phyloP scores from a whole-genome alignment of 1,140 invertebrate genomes.

The Mizuhopecten yessoensis region DNA sequence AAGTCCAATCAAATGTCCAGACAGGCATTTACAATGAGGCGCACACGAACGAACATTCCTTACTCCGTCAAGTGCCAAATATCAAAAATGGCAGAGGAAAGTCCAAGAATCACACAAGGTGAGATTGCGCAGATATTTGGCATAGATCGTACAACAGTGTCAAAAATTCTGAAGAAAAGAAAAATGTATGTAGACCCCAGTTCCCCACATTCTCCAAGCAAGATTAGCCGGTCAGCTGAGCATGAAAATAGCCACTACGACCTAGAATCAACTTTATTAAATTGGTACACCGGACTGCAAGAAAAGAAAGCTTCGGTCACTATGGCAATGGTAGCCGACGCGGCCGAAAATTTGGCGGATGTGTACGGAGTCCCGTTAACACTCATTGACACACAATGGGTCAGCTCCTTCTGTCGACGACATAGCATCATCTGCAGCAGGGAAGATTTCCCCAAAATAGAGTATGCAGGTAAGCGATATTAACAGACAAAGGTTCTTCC shows the following conservation, averaged over 20 bases:
- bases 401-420: slow-evolving; percentile 20
- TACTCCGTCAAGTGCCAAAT: slow-evolving; percentile 64
- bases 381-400: slow-evolving; percentile 38
- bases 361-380: slow-evolving; percentile 32
- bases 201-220: background rate
- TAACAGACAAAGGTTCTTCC: too few relatives aligned
- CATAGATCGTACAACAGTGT: slow-evolving; percentile 70
- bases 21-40: slow-evolving; percentile 44
- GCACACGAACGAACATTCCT: slow-evolving; percentile 60
- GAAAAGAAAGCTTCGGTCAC: slow-evolving; percentile 48
- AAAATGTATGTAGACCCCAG: slow-evolving; percentile 47
- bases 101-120: slow-evolving; percentile 68
- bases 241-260: background rate
- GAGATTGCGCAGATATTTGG: slow-evolving; percentile 72
- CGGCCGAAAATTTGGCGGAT: slow-evolving; percentile 42
- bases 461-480: background rate
- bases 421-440: background rate
- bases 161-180: slow-evolving; percentile 65
- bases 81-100: slow-evolving; percentile 59
- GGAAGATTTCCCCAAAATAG: background rate
- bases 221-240: background rate
- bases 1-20: background rate
- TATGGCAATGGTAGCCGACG: slow-evolving; percentile 47
- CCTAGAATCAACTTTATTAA: slow-evolving; percentile 1
- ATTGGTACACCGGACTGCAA: slow-evolving; percentile 46